Evolutionary conservation across 2,113 vertebrate genomes (phyloP).

Genomic region (Thunnus maccoyii): DNA sequence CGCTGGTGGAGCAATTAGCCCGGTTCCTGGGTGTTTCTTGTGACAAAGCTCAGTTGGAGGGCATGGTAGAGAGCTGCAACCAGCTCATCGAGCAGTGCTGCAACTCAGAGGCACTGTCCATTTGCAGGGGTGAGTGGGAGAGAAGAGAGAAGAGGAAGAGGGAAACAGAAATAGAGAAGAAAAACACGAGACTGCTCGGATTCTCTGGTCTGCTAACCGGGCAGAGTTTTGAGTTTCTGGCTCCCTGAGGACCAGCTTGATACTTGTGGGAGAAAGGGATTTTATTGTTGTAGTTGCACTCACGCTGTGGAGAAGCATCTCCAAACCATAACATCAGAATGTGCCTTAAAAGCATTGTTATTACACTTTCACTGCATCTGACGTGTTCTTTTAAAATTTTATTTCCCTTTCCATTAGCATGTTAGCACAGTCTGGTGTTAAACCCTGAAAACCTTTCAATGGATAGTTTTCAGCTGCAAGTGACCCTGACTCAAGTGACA

Average conservation of each 20-base stretch:
- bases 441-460: too few relatives aligned
- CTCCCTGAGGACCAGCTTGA: not conserved
- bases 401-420: too few relatives aligned
- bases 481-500: too few relatives aligned
- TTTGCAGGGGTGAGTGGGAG: constrained; percentile 91
- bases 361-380: not conserved
- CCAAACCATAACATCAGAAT: not conserved
- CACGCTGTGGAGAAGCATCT: not conserved
- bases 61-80: constrained; percentile 94
- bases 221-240: not conserved
- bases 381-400: not conserved
- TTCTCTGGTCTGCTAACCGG: not conserved
- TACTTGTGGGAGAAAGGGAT: not conserved
- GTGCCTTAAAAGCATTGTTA: not conserved
- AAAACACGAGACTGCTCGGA: too few relatives aligned
- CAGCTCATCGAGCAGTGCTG: constrained; percentile 98
- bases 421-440: too few relatives aligned
- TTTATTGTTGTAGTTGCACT: not conserved
- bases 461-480: too few relatives aligned
- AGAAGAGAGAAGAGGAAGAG: not conserved
- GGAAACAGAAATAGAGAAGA: not conserved
- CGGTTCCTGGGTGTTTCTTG: constrained; percentile 94
- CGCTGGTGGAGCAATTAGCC: constrained; percentile 92
- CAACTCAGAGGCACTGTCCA: constrained; percentile 93
- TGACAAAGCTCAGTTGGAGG: constrained; percentile 96